phyloP scores from a whole-genome alignment of 2,797 vertebrate species.

The Anabas testudineus region DNA sequence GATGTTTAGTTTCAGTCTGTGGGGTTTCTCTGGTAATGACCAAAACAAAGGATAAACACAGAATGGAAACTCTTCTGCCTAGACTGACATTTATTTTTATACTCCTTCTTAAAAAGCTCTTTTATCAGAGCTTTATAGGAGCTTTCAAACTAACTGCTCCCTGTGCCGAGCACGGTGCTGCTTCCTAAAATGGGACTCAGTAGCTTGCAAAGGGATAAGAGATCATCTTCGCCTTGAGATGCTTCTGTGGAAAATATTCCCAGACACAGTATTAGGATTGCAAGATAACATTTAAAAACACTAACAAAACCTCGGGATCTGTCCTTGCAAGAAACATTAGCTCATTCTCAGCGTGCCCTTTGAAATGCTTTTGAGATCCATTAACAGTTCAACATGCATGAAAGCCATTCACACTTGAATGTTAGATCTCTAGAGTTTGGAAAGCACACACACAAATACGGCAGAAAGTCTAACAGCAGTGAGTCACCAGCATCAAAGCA shows the following conservation, averaged over 20 bases:
- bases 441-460: constrained; percentile 52
- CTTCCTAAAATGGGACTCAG: background rate
- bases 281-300: background rate
- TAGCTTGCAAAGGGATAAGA: background rate
- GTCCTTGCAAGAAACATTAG: constrained; percentile 1
- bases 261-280: background rate
- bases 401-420: constrained; percentile 46
- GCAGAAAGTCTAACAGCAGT: constrained; percentile 31
- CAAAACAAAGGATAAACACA: background rate
- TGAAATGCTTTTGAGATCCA: constrained; percentile 37
- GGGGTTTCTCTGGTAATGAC: background rate
- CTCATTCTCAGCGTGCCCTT: constrained; percentile 2
- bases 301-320: background rate
- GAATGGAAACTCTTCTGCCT: constrained; percentile 1
- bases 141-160: background rate
- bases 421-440: constrained; percentile 52
- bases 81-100: constrained; percentile 20
- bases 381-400: constrained; percentile 51
- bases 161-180: background rate
- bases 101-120: too few relatives aligned
- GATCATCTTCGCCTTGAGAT: background rate
- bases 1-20: constrained; percentile 2
- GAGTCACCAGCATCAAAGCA: constrained; percentile 67
- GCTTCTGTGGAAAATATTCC: background rate
- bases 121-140: too few relatives aligned